phyloP scores from a whole-genome alignment of 2,113 vertebrate species.

The Anser cygnoides region DNA sequence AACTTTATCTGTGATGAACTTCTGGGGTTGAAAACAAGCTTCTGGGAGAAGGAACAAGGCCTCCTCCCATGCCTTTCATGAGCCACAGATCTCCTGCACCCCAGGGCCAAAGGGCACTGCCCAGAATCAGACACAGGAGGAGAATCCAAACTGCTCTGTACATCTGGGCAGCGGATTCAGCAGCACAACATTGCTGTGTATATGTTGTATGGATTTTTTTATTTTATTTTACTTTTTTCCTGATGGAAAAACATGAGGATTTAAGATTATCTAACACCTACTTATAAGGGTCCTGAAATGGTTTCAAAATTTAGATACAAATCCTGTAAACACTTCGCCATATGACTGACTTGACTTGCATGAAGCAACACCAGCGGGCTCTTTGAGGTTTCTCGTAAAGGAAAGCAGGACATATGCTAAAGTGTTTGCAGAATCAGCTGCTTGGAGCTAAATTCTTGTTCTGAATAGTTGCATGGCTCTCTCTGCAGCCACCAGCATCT shows the following conservation, averaged over 20 bases:
- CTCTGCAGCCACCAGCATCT: neutral
- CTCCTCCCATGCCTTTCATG: neutral
- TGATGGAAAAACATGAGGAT: neutral
- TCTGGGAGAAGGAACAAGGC: too few species aligned
- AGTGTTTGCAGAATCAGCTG: conserved; percentile 52
- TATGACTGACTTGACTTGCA: conserved; percentile 37
- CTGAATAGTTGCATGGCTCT: neutral
- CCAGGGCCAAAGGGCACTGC: neutral
- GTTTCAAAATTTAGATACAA: conserved; percentile 44
- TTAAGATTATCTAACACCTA: neutral
- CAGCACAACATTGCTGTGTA: fast-evolving
- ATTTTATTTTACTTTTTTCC: neutral
- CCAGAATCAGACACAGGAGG: fast-evolving
- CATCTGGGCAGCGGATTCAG: fast-evolving
- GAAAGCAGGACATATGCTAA: conserved; percentile 42
- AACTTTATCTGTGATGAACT: neutral
- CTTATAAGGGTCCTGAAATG: conserved; percentile 8
- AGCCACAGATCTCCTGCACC: neutral
- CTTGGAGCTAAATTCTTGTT: neutral
- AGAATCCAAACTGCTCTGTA: neutral
- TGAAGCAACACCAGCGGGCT: neutral
- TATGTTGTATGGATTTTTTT: neutral
- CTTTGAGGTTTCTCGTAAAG: conserved; percentile 63
- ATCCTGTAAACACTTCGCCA: conserved; percentile 39
- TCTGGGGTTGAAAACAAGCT: neutral